These are phyloP conservation scores for Xestoiulus laeticollis DNA, from an alignment of 2,888 invertebrate genomes.

Conservation along the genomic window DNA sequence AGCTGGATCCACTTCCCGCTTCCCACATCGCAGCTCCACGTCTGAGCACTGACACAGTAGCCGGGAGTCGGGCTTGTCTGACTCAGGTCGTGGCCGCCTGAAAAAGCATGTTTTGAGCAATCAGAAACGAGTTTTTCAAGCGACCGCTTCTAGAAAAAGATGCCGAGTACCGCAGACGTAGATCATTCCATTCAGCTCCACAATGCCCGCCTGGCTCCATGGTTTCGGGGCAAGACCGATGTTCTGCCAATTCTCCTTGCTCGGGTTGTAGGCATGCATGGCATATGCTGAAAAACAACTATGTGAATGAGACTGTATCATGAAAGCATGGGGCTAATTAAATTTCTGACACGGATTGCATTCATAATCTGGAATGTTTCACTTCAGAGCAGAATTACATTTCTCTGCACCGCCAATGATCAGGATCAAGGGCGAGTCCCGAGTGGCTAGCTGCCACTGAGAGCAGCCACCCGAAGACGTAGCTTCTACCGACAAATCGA, in stretches of 20 bases:
- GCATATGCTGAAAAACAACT: background rate
- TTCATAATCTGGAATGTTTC: no score
- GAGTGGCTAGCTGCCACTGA: background rate
- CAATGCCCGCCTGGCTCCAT: conserved; percentile 32
- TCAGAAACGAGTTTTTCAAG: no score
- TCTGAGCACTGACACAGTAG: background rate
- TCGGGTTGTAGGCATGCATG: background rate
- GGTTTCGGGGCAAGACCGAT: background rate
- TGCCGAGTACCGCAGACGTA: background rate
- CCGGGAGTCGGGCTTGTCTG: background rate
- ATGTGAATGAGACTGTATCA: background rate
- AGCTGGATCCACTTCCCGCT: background rate
- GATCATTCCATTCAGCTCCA: background rate
- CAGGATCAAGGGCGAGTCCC: background rate
- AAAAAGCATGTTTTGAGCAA: background rate
- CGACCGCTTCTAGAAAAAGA: no score
- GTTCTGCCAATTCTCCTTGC: background rate
- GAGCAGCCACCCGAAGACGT: background rate
- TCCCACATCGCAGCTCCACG: background rate
- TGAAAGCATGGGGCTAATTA: no score
- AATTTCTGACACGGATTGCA: no score
- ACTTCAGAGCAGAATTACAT: no score
- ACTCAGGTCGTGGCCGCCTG: conserved; percentile 32
- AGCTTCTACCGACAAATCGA: background rate
- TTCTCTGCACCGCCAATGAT: conserved; percentile 4